Evolutionary conservation across 2,888 invertebrate species (phyloP), one percentile per base, ranked within the genome.

Genomic region (Pandemis heparana): DNA sequence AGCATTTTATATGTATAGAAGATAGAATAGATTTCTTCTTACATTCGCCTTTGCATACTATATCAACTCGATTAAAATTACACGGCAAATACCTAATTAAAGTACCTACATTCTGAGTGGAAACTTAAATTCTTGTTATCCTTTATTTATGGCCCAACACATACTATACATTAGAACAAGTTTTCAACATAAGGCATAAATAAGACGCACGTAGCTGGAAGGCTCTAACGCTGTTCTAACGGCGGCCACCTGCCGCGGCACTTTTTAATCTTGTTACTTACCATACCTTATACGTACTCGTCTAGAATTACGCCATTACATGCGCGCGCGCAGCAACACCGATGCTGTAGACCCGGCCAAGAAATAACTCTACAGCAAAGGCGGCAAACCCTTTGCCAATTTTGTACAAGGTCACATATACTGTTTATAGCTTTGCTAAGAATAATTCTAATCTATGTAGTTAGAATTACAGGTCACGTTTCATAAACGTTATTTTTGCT

Each of bases 211-310:
- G 68, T 73, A 59, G 64, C 69, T 65, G 69, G 69, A 60, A 74
- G 69, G 80, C 79, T 81, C 92, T 92, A 92, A 91, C 89, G 85
- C 86, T 83, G 84, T 89, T 92, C 93, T 92, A 92, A 91, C 80
- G 86, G 82, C 84, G 86, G 88, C 88, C 92, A 91, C 91, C 92
- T 92, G 92, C 87, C 88, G 86, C 86, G 85, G 86, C 77, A 83
- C 86, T 91, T 92, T 94, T 92, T 92, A 92, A 92, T 93, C 92
- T 90, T 89, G 87, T 94, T 92, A 91, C 90, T 88, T 88, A 88
- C 90, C 88, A 88, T 89, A 85, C 92, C 92, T 88, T 93, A 81
- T 77, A 87, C 88, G 91, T 83, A 87, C 87, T 83, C 89, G 89
- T 89, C 89, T 92, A 89, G 90, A 88, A 91, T 92, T 93, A 93